phyloP scores from a whole-genome alignment of 2,888 invertebrate species.

The Heliconius ethilla region DNA sequence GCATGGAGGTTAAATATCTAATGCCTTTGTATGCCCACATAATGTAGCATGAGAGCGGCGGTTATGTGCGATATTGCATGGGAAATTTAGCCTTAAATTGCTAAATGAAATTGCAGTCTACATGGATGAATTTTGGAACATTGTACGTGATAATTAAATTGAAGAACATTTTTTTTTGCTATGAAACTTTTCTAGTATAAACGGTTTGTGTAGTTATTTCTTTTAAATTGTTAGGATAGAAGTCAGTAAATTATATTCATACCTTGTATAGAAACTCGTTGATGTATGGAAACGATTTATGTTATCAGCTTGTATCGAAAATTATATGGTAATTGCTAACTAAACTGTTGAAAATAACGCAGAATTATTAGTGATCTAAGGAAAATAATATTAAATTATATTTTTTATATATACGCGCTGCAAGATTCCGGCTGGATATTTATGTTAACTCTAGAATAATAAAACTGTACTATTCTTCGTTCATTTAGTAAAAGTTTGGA shows the following conservation, averaged over 20 bases:
- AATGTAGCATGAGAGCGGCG: conserved; percentile 48
- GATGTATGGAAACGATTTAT: not conserved
- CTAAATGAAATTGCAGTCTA: conserved; percentile 44
- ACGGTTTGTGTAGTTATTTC: too few species aligned
- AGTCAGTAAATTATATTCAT: not conserved
- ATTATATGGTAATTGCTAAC: not conserved
- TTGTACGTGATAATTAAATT: conserved; percentile 32
- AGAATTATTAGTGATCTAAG: not conserved
- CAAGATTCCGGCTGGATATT: not conserved
- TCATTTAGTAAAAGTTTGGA: not conserved
- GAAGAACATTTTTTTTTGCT: conserved; percentile 15
- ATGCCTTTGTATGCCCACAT: conserved; percentile 51
- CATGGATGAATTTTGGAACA: conserved; percentile 36
- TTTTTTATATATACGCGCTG: not conserved
- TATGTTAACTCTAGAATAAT: not conserved
- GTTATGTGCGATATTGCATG: conserved; percentile 47
- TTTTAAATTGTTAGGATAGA: not conserved
- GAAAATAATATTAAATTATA: not conserved
- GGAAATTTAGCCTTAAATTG: conserved; percentile 47
- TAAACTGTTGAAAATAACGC: not conserved
- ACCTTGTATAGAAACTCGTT: not conserved
- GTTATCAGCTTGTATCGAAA: not conserved
- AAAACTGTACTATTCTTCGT: not conserved
- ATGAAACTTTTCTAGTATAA: not conserved
- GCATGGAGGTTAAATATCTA: conserved; percentile 61